Conservation (phyloP, 2,797 vertebrate species). For the Phylloscopus collybita region DNA sequence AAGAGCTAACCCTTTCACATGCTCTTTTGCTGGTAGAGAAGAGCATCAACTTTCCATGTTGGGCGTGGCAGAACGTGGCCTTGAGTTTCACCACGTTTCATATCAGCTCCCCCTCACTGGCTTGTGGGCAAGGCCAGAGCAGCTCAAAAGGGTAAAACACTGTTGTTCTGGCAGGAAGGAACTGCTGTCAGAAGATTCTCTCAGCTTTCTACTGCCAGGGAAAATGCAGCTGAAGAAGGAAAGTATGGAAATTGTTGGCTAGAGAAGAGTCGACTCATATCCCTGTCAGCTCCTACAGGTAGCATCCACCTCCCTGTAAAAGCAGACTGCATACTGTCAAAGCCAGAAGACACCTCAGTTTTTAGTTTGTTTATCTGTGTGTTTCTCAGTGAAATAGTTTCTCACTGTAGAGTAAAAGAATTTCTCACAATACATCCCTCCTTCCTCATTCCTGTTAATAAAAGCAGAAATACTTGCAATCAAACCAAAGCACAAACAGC, state of each 20-base stretch:
- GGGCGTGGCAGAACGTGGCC: fast-evolving
- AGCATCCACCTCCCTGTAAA: neutral
- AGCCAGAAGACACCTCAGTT: neutral
- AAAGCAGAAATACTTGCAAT: neutral
- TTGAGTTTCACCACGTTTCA: neutral
- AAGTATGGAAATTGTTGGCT: neutral
- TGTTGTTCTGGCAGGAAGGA: neutral
- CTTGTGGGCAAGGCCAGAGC: neutral
- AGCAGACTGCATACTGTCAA: neutral
- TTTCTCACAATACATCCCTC: neutral
- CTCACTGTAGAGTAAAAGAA: neutral
- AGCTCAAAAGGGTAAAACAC: neutral
- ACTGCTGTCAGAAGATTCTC: neutral
- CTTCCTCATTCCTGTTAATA: neutral
- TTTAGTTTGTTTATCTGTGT: neutral
- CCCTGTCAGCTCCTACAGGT: neutral
- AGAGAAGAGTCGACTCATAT: neutral
- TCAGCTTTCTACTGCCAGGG: neutral
- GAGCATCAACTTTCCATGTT: neutral
- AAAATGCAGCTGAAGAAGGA: neutral
- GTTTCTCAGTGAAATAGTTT: neutral
- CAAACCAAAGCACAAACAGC: neutral
- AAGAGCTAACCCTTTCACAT: neutral
- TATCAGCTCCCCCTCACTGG: neutral
- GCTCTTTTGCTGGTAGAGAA: neutral